A percentile compares a stretch with the other conserved stretches of the same genome.
These are phyloP conservation scores for Macaca mulatta DNA, from an alignment of 2,113 vertebrate genomes.

Conservation along the genomic window DNA sequence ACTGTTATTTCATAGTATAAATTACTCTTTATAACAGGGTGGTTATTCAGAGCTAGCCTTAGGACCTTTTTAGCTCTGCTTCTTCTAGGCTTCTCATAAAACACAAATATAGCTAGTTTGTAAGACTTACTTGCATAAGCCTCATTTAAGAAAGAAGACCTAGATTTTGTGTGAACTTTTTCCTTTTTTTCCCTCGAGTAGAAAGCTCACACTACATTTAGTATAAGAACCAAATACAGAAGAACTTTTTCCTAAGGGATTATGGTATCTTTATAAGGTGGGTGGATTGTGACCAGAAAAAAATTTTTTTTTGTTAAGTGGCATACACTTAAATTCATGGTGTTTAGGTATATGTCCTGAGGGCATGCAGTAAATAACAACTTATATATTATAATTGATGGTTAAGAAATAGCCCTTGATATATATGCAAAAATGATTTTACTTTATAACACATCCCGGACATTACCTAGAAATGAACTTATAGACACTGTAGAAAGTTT, in stretches of 20 bases:
- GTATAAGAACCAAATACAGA: neutral
- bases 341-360: neutral
- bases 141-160: slow-evolving; percentile 30
- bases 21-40: neutral
- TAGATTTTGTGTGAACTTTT: slow-evolving; percentile 27
- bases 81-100: slow-evolving; percentile 41
- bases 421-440: neutral
- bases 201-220: neutral
- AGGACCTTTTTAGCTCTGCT: neutral
- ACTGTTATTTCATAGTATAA: slow-evolving; percentile 18
- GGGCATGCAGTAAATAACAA: neutral
- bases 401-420: neutral
- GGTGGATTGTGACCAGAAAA: neutral
- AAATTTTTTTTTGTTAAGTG: neutral
- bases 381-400: neutral
- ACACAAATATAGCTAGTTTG: neutral
- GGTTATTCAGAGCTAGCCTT: neutral
- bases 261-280: neutral
- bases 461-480: neutral
- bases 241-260: slow-evolving; percentile 7
- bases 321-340: neutral
- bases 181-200: neutral
- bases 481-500: neutral
- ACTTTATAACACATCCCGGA: neutral
- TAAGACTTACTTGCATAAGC: neutral